Base-by-base conservation (phyloP, 2,113 vertebrate genomes). In the Solenodon paradoxus region DNA sequence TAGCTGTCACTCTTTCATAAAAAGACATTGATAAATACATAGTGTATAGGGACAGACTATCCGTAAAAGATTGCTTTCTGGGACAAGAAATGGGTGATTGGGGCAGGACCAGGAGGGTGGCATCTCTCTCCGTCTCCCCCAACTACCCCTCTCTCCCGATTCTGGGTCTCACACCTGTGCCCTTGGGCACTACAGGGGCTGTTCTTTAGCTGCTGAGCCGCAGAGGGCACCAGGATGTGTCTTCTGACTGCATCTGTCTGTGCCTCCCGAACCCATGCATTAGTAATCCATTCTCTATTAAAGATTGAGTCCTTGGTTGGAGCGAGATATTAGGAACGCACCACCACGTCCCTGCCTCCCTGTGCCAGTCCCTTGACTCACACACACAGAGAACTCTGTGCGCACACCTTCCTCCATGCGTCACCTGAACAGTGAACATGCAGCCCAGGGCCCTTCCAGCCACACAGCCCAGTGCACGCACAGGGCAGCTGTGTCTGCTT, bases 251-350 rank as follows among this genome's bases (percentile, higher is more conserved):
- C n/a, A n/a, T n/a, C n/a, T n/a, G n/a, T n/a, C 87, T 49, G 42
- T 57, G 26, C 9, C 35, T 72, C 71, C 90, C 24, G 30, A 82
- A 49, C 64, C 22, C 4, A 12, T n/a, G 49, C n/a, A n/a, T n/a
- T n/a, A n/a, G n/a, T 40, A 9, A 30, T n/a, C 9, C 22, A 80
- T n/a, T 53, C n/a, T 9, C n/a, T 80, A 40, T 89, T 81, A 64
- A 83, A 86, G 90, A 87, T 28, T 38, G 74, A 79, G 59, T 64
- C 28, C 19, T 68, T 85, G 49, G 45, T 74, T 81, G 30, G 71
- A 71, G 75, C 93, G 71, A 90, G 28, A 47, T 40, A 63, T 40
- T 24, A 92, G 81, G n/a, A 71, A 3, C 28, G 72, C 51, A 42
- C 30, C 35, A 30, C 32, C 40, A 49, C 24, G 55, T 68, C 85